Base-by-base conservation (phyloP, 1,140 invertebrate species). In the Caerostris extrusa region DNA sequence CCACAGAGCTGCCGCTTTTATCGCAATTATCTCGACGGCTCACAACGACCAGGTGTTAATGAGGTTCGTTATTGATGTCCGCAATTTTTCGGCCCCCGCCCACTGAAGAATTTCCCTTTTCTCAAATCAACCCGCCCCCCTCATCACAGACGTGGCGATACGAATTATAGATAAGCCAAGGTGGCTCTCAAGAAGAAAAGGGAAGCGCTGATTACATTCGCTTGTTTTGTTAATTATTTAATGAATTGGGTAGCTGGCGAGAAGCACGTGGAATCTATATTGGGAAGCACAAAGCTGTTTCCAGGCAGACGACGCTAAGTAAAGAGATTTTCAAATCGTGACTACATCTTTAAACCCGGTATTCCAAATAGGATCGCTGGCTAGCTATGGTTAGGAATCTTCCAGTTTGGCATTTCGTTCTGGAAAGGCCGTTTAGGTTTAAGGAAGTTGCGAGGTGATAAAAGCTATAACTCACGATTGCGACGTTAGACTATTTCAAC, bases 151-250 rank as follows among this genome's bases (percentile, higher is more conserved):
- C 19, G 90, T 58, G 83, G 81, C 77, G 90, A 91, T 91, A 53
- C 71, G 90, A 91, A 91, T 91, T 91, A 91, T 91, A 91, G 90
- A 91, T 91, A 91, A 91, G 90, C 57, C 81, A 91, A 50, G 19
- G 58, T 60, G 34, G 57, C 85, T 19, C 19, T 10, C 34, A 87
- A 61, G 85, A 56, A 19, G 14, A 58, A 85, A 85, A 87, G 34
- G 57, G 57, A 60, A 60, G 57, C 58, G 85, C 85, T 60, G 58
- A 60, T 60, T 58, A 50, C 58, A 60, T 60, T 87, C 58, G 58
- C 57, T 58, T 50, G 58, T 87, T 61, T 60, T 61, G 85, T 87
- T 87, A 87, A 87, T 87, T 87, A 87, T 87, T 87, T 87, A 87
- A 85, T 85, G 55, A 85, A 87, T 87, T 87, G 57, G 85, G 85